These are phyloP conservation scores for Hydrozoanthus tunicans DNA, from an alignment of 64 coral and sea anemone genomes.

Conservation along the genomic window DNA sequence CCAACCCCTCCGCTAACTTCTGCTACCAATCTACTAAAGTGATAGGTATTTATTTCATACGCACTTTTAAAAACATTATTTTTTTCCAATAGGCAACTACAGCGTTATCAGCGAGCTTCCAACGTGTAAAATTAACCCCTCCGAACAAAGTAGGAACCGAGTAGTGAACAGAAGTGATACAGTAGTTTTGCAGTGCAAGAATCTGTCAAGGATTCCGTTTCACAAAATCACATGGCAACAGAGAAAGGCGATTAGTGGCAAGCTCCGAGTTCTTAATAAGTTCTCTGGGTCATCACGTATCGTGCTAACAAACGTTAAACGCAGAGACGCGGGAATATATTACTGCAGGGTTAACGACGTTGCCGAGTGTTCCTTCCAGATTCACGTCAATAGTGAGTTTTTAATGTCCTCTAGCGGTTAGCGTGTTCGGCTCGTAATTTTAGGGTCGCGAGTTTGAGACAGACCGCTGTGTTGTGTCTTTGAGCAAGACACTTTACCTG, in stretches of 20 bases:
- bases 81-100: background rate
- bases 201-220: background rate
- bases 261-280: background rate
- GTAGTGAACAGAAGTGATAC: background rate
- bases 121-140: background rate
- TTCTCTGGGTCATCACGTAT: background rate
- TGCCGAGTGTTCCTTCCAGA: conserved; percentile 4
- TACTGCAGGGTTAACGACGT: conserved; percentile 17
- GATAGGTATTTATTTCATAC: too few species aligned
- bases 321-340: conserved; percentile 21
- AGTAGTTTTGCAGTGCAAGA: background rate
- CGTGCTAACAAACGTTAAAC: conserved; percentile 13
- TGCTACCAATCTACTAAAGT: too few species aligned
- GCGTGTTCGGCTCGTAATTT: too few species aligned
- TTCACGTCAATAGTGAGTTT: conserved; percentile 37
- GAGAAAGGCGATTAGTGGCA: background rate
- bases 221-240: conserved; percentile 25
- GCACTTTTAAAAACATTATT: too few species aligned
- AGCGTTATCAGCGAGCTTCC: background rate
- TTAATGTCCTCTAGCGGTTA: too few species aligned
- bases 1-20: too few species aligned
- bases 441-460: too few species aligned
- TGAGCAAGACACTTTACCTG: too few species aligned
- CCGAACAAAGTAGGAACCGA: background rate
- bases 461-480: too few species aligned